Evolutionary conservation across 2,113 vertebrate species (phyloP).

Genomic region (Psophia crepitans): DNA sequence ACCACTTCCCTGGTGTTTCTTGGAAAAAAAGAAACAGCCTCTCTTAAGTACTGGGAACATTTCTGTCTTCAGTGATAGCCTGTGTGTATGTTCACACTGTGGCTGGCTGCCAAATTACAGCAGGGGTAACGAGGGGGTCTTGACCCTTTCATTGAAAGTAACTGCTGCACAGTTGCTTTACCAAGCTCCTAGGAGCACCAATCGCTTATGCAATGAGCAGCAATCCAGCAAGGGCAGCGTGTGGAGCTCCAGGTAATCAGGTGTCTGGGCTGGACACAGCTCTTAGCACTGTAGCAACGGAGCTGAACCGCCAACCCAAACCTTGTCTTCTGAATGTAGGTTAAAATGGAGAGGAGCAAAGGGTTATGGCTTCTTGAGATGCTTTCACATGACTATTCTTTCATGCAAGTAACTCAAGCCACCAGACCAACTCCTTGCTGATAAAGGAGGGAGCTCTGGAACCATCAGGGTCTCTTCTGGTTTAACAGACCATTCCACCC

Average conservation of each 20-base stretch:
- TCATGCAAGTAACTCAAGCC: neutral
- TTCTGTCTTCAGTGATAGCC: neutral
- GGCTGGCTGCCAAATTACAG: neutral
- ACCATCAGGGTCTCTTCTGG: neutral
- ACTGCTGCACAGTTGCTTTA: neutral
- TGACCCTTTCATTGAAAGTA: neutral
- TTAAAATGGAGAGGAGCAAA: neutral
- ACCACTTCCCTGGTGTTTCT: neutral
- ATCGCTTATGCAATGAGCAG: no score
- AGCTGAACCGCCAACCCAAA: neutral
- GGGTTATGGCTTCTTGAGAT: neutral
- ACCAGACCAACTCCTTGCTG: neutral
- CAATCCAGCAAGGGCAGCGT: neutral
- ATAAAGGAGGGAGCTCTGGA: neutral
- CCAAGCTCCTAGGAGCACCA: fast-evolving
- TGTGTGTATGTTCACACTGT: no score
- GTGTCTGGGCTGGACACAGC: neutral
- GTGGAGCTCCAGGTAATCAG: neutral
- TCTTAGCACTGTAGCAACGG: neutral
- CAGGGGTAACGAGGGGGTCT: no score
- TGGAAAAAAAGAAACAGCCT: no score
- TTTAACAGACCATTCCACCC: neutral
- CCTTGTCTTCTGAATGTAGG: neutral
- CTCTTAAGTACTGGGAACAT: neutral
- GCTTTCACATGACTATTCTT: neutral